These are phyloP conservation scores for Arizona elegans DNA, from an alignment of 2,113 vertebrate species.

Conservation along the genomic window DNA sequence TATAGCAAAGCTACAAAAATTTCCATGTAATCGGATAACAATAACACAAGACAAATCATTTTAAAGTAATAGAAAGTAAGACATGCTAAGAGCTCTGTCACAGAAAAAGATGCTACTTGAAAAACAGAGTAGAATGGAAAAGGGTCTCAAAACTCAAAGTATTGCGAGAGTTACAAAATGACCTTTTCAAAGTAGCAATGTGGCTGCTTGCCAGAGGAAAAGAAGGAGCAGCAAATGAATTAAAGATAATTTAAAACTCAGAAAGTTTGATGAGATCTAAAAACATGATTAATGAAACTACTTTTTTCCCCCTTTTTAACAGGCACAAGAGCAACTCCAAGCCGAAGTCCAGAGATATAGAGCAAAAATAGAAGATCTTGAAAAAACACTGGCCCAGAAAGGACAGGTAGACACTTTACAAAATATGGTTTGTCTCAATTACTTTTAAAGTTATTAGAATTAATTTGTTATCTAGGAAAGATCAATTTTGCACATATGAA, in stretches of 20 bases:
- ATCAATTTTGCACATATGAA: not conserved
- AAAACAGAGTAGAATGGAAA: not conserved
- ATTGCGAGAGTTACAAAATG: not conserved
- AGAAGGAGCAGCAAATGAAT: not conserved
- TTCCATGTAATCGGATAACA: not conserved
- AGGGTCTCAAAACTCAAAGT: not conserved
- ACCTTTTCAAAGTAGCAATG: not conserved
- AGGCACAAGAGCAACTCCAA: constrained; percentile 94
- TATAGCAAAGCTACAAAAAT: not conserved
- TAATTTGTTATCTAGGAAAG: not conserved
- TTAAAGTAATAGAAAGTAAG: not conserved
- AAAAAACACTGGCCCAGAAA: constrained; percentile 87
- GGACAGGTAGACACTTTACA: constrained; percentile 83
- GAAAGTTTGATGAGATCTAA: constrained; percentile 1
- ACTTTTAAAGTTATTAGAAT: not conserved
- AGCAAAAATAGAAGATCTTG: constrained; percentile 97
- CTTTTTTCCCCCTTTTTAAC: constrained; percentile 45
- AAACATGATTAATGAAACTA: constrained; percentile 21
- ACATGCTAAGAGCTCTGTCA: not conserved
- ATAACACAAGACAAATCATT: not conserved
- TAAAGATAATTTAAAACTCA: not conserved
- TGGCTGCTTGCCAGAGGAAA: not conserved
- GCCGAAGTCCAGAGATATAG: constrained; percentile 91
- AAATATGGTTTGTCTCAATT: not conserved
- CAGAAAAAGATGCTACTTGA: not conserved